Conservation (phyloP, 1,140 invertebrate species). For the Scaptodrosophila lebanonensis region DNA sequence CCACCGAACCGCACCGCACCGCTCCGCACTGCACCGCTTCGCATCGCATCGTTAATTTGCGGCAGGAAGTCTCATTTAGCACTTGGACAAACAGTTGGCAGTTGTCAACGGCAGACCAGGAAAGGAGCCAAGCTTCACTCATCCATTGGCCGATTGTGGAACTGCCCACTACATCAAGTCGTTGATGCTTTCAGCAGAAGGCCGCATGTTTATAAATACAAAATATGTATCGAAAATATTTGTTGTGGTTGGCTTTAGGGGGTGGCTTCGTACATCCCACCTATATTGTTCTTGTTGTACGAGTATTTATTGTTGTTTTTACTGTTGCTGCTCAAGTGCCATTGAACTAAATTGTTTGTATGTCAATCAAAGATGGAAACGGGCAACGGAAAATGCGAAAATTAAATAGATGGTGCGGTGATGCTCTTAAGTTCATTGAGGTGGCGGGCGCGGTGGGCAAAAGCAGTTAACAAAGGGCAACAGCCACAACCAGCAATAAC, state of each 20-base stretch:
- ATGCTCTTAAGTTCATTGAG: constrained; percentile 41
- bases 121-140: constrained; percentile 1
- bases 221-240: constrained; percentile 69
- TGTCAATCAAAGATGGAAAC: constrained; percentile 75
- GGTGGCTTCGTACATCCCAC: constrained; percentile 27
- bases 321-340: constrained; percentile 59
- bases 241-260: constrained; percentile 34
- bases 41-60: constrained; percentile 57
- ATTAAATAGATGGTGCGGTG: constrained; percentile 49
- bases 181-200: neutral
- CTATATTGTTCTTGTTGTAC: neutral
- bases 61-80: constrained; percentile 71
- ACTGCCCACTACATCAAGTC: constrained; percentile 49
- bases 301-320: constrained; percentile 48
- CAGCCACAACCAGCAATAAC: constrained; percentile 29
- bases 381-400: constrained; percentile 72
- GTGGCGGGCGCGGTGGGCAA: constrained; percentile 51
- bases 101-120: constrained; percentile 53
- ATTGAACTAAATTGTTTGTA: constrained; percentile 76
- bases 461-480: constrained; percentile 13
- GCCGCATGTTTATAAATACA: constrained; percentile 54
- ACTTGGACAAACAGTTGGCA: constrained; percentile 70
- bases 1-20: too few relatives aligned
- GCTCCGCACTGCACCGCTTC: constrained; percentile 20
- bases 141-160: constrained; percentile 12